These are phyloP conservation scores for Minunthozetes semirufus DNA, from an alignment of 2,888 invertebrate species.

Conservation along the genomic window DNA sequence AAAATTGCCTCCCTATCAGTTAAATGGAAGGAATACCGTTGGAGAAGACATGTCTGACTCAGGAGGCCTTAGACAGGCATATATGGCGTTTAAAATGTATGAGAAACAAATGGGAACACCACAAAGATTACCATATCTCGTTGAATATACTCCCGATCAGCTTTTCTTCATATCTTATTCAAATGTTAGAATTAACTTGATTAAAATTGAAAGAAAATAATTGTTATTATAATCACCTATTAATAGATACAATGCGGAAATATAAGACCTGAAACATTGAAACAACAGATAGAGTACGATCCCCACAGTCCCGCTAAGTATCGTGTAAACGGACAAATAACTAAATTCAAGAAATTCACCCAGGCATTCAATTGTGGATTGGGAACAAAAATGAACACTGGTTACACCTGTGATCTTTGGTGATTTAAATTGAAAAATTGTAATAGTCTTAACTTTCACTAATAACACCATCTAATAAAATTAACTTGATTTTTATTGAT, in stretches of 20 bases:
- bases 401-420: no score
- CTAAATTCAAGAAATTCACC: conserved; percentile 27
- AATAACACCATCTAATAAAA: no score
- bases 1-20: conserved; percentile 28
- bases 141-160: conserved; percentile 10
- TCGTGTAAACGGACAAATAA: conserved; percentile 27
- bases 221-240: background rate
- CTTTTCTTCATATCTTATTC: conserved; percentile 69
- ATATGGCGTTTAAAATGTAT: conserved; percentile 57
- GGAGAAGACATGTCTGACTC: conserved; percentile 83
- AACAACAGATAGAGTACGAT: conserved; percentile 21
- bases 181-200: conserved; percentile 56
- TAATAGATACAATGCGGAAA: conserved; percentile 67
- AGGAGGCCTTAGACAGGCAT: conserved; percentile 70
- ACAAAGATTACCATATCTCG: background rate
- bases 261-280: conserved; percentile 39
- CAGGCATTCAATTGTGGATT: conserved; percentile 27
- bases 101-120: background rate
- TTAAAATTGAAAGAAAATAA: background rate
- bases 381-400: conserved; percentile 27
- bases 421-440: no score
- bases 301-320: conserved; percentile 33
- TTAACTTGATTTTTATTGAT: no score
- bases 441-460: no score
- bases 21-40: conserved; percentile 78